Conservation (phyloP, 2,113 vertebrate genomes). For the Zootoca vivipara region DNA sequence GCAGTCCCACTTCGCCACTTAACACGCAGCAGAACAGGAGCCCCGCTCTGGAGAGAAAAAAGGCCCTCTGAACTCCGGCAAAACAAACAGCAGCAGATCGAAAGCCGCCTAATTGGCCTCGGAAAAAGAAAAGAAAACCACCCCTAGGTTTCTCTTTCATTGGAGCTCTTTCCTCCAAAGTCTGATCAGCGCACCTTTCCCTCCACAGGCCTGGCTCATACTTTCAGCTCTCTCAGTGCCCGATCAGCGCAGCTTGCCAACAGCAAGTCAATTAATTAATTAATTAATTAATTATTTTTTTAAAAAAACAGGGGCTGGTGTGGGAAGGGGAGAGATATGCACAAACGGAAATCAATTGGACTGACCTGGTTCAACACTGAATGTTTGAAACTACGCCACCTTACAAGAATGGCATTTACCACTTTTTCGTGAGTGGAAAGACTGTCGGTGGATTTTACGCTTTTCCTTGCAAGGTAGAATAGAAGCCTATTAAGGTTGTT, state of each 20-base stretch:
- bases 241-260: background rate
- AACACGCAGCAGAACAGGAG: background rate
- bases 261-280: background rate
- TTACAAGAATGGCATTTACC: background rate
- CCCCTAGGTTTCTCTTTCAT: background rate
- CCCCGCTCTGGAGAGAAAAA: background rate
- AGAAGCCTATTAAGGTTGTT: too few species aligned
- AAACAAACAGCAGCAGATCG: conserved; percentile 18
- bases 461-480: too few species aligned
- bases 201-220: background rate
- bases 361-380: background rate
- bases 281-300: background rate
- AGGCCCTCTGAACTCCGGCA: background rate
- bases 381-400: background rate
- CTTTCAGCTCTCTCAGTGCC: background rate
- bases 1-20: conserved; percentile 4
- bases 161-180: background rate
- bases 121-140: background rate
- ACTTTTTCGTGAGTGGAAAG: background rate
- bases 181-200: background rate
- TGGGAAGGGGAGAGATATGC: background rate
- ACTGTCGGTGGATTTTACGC: too few species aligned
- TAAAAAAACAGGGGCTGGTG: too few species aligned
- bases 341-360: too few species aligned
- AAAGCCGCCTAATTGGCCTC: conserved; percentile 19